Evolutionary conservation across 2,888 invertebrate genomes (phyloP), one percentile per base, ranked within the genome.

Genomic region (Odontomyia ornata): DNA sequence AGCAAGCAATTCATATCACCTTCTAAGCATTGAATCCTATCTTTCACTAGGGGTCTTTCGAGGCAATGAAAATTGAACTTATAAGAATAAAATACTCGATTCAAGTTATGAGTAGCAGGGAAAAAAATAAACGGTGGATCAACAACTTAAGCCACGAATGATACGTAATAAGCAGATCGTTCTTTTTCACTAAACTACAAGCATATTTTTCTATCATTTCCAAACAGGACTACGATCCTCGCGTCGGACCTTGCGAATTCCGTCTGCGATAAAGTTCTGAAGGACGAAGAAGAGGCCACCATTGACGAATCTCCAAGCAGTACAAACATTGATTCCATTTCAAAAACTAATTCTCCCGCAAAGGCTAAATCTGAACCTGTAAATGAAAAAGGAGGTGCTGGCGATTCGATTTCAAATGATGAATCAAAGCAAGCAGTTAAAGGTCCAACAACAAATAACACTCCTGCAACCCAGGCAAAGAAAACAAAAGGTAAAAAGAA

Each of bases 171-270:
- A n/a, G n/a, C n/a, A n/a, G n/a, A n/a, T n/a, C n/a, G n/a, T n/a
- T n/a, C n/a, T n/a, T n/a, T n/a, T n/a, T n/a, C n/a, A n/a, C n/a
- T n/a, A n/a, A n/a, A n/a, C n/a, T n/a, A n/a, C n/a, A n/a, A n/a
- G n/a, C n/a, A n/a, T n/a, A n/a, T n/a, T n/a, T n/a, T n/a, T n/a
- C n/a, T n/a, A n/a, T n/a, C n/a, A n/a, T n/a, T n/a, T n/a, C 36
- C 18, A 52, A 52, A 52, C 18, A 82, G 82, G 77, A 80, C 81
- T 76, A 77, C 81, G 76, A 79, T 77, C 77, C 79, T 80, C 71
- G 78, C 79, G 78, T 81, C 81, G 77, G 80, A 81, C 80, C 67
- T 82, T 76, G 81, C 80, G 56, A 81, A 80, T 76, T 82, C 80
- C 43, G 80, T 81, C 77, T 81, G 81, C 77, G 79, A 80, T 77